Conservation (phyloP, 2,888 invertebrate species). For the Homarus gammarus region DNA sequence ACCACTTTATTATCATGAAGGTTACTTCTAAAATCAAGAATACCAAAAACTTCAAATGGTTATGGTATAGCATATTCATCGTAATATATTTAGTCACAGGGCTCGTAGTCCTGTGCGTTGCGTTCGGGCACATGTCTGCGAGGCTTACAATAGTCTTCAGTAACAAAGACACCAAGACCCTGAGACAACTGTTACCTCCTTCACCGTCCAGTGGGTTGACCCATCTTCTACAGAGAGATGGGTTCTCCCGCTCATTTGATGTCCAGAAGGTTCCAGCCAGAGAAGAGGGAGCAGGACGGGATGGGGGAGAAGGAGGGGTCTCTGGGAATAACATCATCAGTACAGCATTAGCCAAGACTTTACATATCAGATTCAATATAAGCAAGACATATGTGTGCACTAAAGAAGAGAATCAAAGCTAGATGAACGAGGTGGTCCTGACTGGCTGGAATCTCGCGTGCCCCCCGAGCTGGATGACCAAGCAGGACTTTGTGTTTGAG, state of each 20-base stretch:
- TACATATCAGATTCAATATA: not conserved
- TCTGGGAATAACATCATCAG: conserved; percentile 22
- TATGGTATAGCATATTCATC: not conserved
- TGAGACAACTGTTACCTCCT: conserved; percentile 26
- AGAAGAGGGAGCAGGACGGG: conserved; percentile 1
- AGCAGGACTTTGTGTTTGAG: conserved; percentile 36
- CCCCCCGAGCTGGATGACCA: conserved; percentile 43
- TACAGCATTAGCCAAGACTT: conserved; percentile 14
- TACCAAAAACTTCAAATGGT: not conserved
- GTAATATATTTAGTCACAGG: conserved; percentile 12
- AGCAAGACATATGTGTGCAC: conserved; percentile 18
- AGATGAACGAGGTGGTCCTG: conserved; percentile 48
- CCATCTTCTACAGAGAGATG: not conserved
- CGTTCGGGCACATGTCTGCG: conserved; percentile 60
- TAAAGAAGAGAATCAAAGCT: conserved; percentile 68
- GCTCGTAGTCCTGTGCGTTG: not conserved
- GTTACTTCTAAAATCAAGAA: not conserved
- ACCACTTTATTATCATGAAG: conserved; percentile 1
- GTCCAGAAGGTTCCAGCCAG: not conserved
- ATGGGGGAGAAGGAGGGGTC: conserved; percentile 36
- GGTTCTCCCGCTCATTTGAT: conserved; percentile 4
- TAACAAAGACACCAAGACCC: conserved; percentile 41
- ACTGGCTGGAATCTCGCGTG: conserved; percentile 23
- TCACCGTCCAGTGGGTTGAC: not conserved
- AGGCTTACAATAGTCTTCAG: conserved; percentile 56